A percentile compares a stretch with the other conserved stretches of the same genome.
Evolutionary conservation across 2,797 vertebrate genomes (phyloP).

Genomic region (Lepus oiostolus): DNA sequence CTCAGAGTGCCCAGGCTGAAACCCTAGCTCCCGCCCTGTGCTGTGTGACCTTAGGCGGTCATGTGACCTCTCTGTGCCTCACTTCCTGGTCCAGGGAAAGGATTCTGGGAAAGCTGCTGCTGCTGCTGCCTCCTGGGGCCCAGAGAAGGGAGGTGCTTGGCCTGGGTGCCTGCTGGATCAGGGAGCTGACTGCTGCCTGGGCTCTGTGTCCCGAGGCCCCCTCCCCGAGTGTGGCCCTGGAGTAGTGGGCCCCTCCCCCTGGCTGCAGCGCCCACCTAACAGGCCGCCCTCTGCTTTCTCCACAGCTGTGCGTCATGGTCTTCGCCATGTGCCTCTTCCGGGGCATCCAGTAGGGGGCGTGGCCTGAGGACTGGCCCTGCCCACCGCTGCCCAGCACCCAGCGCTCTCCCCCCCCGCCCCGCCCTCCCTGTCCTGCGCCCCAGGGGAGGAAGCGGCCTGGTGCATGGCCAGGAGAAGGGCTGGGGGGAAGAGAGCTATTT

Average conservation of each 20-base stretch:
- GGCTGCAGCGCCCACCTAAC: background rate
- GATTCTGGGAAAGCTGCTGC: background rate
- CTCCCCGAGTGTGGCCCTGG: background rate
- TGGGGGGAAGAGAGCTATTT: constrained; percentile 84
- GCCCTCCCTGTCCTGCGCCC: background rate
- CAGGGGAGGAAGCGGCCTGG: constrained; percentile 68
- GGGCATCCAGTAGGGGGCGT: constrained; percentile 93
- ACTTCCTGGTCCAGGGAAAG: background rate
- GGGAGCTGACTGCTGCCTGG: background rate
- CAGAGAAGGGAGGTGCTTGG: background rate
- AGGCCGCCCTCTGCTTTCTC: constrained; percentile 51
- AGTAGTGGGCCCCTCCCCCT: background rate
- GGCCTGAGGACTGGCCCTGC: constrained; percentile 46
- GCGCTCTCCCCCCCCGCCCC: background rate
- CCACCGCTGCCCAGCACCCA: constrained; percentile 15
- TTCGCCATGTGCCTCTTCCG: constrained; percentile 97
- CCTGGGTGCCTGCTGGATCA: background rate
- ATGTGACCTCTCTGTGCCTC: background rate
- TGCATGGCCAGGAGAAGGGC: constrained; percentile 40
- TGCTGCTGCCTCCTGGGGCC: background rate
- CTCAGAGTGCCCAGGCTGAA: background rate
- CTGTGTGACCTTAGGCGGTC: background rate
- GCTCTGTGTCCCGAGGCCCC: background rate
- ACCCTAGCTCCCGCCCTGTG: background rate
- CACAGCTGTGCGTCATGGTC: constrained; percentile 96